Conservation (phyloP, 2,113 vertebrate species). For the Physeter macrocephalus region DNA sequence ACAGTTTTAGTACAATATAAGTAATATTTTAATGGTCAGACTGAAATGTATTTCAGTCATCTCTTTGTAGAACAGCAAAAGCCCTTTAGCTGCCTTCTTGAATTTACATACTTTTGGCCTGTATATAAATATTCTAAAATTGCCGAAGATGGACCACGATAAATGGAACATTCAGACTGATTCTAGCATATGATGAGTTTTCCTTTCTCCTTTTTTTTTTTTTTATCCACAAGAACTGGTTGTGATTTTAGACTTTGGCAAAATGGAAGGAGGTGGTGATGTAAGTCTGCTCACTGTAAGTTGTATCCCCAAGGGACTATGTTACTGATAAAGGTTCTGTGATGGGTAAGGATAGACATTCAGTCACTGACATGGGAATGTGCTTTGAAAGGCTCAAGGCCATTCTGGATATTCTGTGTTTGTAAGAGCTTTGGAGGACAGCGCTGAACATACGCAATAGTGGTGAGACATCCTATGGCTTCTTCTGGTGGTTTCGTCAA, state of each 20-base stretch:
- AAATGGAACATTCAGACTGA: background rate
- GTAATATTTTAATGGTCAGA: slow-evolving; percentile 7
- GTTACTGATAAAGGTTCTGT: slow-evolving; percentile 63
- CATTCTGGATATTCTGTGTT: slow-evolving; percentile 59
- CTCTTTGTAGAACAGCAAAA: background rate
- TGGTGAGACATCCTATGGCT: slow-evolving; percentile 50
- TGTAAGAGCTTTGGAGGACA: slow-evolving; percentile 66
- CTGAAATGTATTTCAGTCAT: background rate
- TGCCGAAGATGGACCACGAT: background rate
- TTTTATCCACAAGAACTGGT: background rate
- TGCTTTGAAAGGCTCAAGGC: slow-evolving; percentile 66
- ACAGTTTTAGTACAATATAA: background rate
- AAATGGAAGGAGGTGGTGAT: background rate
- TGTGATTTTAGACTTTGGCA: slow-evolving; percentile 22
- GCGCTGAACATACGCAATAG: background rate
- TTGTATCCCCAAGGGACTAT: background rate
- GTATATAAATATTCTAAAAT: background rate
- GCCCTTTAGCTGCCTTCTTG: background rate
- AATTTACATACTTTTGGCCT: background rate
- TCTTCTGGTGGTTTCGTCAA: slow-evolving; percentile 61
- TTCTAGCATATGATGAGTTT: background rate
- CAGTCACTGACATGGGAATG: slow-evolving; percentile 62
- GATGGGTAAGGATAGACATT: slow-evolving; percentile 63
- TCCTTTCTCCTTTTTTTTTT: background rate
- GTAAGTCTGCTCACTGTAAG: background rate